Evolutionary conservation across 2,113 vertebrate species (phyloP), one percentile per base, ranked within the genome.

Genomic region (Synodontis membranacea): DNA sequence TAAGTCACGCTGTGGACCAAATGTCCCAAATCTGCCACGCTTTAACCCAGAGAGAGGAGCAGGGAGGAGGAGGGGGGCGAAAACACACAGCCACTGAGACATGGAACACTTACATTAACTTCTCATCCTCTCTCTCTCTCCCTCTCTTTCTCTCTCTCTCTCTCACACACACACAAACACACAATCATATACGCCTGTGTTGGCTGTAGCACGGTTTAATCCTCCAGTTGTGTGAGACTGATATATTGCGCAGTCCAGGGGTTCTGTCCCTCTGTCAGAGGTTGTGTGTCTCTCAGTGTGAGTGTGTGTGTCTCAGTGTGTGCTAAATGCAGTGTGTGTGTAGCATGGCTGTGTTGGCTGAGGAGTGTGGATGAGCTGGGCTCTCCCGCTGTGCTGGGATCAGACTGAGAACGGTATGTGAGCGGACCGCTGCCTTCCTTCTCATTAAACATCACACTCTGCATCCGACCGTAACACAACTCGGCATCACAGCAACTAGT

Each of bases 11-110:
- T 91, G 92, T 75, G 91, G 91, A 89, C 91, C 91, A 92, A 89
- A 91, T 93, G 92, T 91, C 90, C 89, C 88, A 91, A 93, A 93
- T 92, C 91, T 93, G 93, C 88, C 88, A 91, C 87, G 83, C 86
- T 86, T 89, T 80, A 89, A 89, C 85, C 80, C 74, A 86, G 62
- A 68, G 48, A 68, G 50, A 58, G 68, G 72, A 28, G 86, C 4
- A 23, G 31, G 68, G 56, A 21, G 52, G 60, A 66, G 64, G 54
- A 34, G 48, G 52, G 62, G 42, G 23, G 12, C 2, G 50, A n/a
- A 82, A 48, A 50, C 39, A 83, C 25, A 83, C 44, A 83, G 44
- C 37, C 28, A 66, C 39, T 48, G 37, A 58, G 79, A 80, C 54
- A 60, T 25, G 31, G 23, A 80, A 72, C 46, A 72, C 60, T 86